A percentile compares a stretch with the other conserved stretches of the same genome.
Evolutionary conservation across 92 coral and sea anemone genomes (phyloP).

Genomic region (Porites cylindrica): DNA sequence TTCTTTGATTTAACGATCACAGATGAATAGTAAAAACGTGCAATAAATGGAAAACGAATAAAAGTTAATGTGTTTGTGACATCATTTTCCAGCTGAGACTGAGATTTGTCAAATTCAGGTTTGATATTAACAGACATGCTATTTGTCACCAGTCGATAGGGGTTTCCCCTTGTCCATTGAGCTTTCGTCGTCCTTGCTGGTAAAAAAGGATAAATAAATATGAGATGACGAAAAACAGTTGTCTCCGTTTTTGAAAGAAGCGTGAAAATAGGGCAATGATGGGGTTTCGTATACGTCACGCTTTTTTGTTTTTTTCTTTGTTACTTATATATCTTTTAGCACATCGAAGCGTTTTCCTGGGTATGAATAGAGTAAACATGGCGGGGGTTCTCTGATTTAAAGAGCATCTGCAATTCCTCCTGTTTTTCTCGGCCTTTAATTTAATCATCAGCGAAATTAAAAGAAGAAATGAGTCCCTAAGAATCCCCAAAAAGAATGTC

Average conservation of each 20-base stretch:
- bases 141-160: no score
- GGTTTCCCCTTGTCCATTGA: no score
- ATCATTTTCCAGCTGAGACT: no score
- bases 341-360: neutral
- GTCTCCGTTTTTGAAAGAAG: neutral
- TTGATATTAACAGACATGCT: no score
- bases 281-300: neutral
- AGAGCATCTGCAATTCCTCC: constrained; percentile 6
- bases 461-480: neutral
- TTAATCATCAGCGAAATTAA: neutral
- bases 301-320: neutral
- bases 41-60: no score
- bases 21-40: no score
- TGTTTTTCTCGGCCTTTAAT: neutral
- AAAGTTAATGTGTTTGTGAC: no score
- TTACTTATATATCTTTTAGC: neutral
- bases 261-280: neutral
- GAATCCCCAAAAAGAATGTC: no score
- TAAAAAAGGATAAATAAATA: neutral
- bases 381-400: neutral
- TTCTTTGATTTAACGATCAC: no score
- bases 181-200: neutral
- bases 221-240: neutral
- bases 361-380: neutral
- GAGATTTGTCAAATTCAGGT: no score